Evolutionary conservation across 1,140 invertebrate species (phyloP).

Genomic region (Alviniconcha marisindica): DNA sequence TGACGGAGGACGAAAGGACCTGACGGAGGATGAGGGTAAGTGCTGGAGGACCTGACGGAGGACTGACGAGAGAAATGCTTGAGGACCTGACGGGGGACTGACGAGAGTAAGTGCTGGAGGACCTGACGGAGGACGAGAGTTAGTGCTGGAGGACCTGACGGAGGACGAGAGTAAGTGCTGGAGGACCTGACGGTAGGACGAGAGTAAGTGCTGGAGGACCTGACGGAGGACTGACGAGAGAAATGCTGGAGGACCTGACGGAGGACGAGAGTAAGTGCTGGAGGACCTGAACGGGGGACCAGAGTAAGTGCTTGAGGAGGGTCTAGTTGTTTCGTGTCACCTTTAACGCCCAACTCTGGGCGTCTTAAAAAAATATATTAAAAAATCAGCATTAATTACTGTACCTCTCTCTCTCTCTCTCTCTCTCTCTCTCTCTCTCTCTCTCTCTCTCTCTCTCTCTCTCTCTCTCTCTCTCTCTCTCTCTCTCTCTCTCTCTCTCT

Average conservation of each 20-base stretch:
- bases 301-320: not conserved
- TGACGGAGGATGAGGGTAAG: not conserved
- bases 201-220: not conserved
- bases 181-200: not conserved
- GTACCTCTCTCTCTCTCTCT: too few species aligned
- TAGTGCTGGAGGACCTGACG: not conserved
- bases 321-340: not conserved
- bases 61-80: not conserved
- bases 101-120: not conserved
- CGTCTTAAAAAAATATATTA: not conserved
- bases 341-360: not conserved
- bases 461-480: too few species aligned
- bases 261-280: not conserved
- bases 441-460: too few species aligned
- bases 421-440: too few species aligned
- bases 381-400: too few species aligned
- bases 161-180: not conserved
- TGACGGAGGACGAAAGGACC: too few species aligned
- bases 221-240: not conserved
- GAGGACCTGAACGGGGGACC: not conserved
- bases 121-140: too few species aligned
- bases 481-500: too few species aligned
- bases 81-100: not conserved
- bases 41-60: not conserved
- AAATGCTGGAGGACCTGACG: not conserved